A percentile compares a stretch with the other conserved stretches of the same genome.
Conservation (phyloP, 1,140 invertebrate genomes). For the Lerema accius region DNA sequence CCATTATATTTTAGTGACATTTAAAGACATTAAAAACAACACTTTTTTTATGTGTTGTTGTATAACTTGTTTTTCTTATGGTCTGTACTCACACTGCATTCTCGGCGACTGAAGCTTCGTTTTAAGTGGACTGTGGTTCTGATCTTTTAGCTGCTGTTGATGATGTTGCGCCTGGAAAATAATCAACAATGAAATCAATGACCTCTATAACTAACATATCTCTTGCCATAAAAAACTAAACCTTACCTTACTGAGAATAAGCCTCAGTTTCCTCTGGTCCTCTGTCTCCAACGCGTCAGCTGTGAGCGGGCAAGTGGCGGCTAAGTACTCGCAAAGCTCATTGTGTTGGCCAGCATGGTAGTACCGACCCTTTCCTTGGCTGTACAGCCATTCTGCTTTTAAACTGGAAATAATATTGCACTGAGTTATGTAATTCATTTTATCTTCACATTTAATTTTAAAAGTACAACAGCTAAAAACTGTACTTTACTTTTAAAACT, state of each 20-base stretch:
- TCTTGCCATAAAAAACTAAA: conserved; percentile 13
- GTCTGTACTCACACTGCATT: conserved; percentile 86
- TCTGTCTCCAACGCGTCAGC: conserved; percentile 91
- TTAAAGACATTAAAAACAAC: too few species aligned
- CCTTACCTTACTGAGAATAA: conserved; percentile 90
- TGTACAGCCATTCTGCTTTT: conserved; percentile 97
- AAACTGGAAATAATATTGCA: conserved; percentile 84
- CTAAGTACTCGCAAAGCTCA: conserved; percentile 91
- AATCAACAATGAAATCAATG: not conserved
- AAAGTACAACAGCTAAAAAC: too few species aligned
- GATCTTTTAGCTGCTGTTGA: conserved; percentile 90
- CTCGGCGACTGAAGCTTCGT: conserved; percentile 83
- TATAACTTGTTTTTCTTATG: too few species aligned
- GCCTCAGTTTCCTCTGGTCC: conserved; percentile 92
- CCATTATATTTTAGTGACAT: too few species aligned
- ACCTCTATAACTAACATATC: not conserved
- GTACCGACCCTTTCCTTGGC: conserved; percentile 94
- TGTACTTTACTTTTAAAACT: too few species aligned
- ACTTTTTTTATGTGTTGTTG: too few species aligned
- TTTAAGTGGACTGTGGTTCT: conserved; percentile 80
- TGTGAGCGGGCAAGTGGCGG: conserved; percentile 89
- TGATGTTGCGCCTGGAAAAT: conserved; percentile 90
- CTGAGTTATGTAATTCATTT: not conserved
- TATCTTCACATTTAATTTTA: too few species aligned
- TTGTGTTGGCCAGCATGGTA: conserved; percentile 93